Evolutionary conservation across 2,113 vertebrate species (phyloP), one percentile per base, ranked within the genome.

Genomic region (Tonatia bakeri): DNA sequence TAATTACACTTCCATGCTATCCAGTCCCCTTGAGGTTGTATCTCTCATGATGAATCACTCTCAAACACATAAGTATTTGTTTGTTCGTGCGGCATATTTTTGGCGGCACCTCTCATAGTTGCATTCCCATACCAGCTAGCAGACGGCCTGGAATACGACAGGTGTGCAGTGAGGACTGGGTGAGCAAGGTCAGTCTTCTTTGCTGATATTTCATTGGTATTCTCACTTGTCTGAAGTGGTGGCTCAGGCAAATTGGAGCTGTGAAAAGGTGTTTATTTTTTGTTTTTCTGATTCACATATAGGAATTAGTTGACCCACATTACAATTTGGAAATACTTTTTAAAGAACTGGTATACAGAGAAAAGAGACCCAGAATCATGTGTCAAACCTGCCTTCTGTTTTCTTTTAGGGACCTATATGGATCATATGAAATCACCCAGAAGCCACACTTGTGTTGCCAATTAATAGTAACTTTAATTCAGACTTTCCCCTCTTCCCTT

Each of bases 121-220:
- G 20, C 0, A 47, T 31, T 10, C 36, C n/a, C 24, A 22, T 1
- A 38, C 5, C 0, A 69, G 33, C n/a, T 10, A 64, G 28, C 2
- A 45, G 31, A 75, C 54, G 70, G 15, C 15, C 38, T 28, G 59
- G 13, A 59, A 7, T n/a, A 22, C 36, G 22, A 64, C 5, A 79
- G 3, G 6, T 36, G 4, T 33, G 43, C 31, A 84, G 31, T 28
- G 17, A 89, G 31, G 31, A 5, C 16, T 67, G 15, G n/a, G 1
- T 59, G 47, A 2, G 8, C 43, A 89, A 38, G 8, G 56, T 89
- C 31, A 86, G 50, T 70, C 52, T 65, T 59, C 52, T 45, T 54
- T 87, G 7, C 33, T 54, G 38, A 28, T 45, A n/a, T 10, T 0
- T 56, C 52, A 82, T 59, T 38, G 73, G 3, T 54, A 28, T 50